These are phyloP conservation scores for Paracanthobrama guichenoti DNA, from an alignment of 2,113 vertebrate species.

Conservation along the genomic window DNA sequence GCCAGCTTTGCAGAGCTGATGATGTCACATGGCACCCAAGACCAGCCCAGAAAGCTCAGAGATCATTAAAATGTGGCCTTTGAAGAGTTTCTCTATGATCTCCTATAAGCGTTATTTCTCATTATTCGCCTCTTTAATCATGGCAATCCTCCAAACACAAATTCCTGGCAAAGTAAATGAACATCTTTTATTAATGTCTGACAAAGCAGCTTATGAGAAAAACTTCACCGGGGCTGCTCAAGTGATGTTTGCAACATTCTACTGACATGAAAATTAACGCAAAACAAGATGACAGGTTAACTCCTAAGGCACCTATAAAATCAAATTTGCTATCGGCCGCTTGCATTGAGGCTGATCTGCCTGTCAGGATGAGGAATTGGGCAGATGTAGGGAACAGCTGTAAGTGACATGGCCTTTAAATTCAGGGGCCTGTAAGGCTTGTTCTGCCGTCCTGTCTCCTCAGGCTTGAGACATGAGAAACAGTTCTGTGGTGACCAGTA, in stretches of 20 bases:
- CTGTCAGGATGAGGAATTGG: constrained; percentile 56
- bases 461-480: constrained; percentile 24
- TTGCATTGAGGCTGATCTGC: constrained; percentile 44
- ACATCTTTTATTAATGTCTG: constrained; percentile 30
- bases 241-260: constrained; percentile 28
- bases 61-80: constrained; percentile 52
- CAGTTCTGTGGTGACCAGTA: constrained; percentile 41
- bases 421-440: constrained; percentile 31
- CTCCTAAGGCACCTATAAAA: constrained; percentile 7
- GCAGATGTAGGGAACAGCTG: constrained; percentile 41
- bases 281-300: constrained; percentile 30
- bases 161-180: constrained; percentile 42
- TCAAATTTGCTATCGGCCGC: constrained; percentile 30
- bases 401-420: constrained; percentile 55
- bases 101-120: constrained; percentile 38
- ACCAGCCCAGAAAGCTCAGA: constrained; percentile 28
- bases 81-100: constrained; percentile 56
- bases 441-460: constrained; percentile 19
- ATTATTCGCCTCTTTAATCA: constrained; percentile 51
- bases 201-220: constrained; percentile 38
- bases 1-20: constrained; percentile 16
- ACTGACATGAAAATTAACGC: constrained; percentile 50
- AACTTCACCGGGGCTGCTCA: constrained; percentile 8
- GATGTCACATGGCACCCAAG: constrained; percentile 18
- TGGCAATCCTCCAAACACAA: constrained; percentile 53